phyloP scores from a whole-genome alignment of 2,113 vertebrate species.

The Calidris pugnax region DNA sequence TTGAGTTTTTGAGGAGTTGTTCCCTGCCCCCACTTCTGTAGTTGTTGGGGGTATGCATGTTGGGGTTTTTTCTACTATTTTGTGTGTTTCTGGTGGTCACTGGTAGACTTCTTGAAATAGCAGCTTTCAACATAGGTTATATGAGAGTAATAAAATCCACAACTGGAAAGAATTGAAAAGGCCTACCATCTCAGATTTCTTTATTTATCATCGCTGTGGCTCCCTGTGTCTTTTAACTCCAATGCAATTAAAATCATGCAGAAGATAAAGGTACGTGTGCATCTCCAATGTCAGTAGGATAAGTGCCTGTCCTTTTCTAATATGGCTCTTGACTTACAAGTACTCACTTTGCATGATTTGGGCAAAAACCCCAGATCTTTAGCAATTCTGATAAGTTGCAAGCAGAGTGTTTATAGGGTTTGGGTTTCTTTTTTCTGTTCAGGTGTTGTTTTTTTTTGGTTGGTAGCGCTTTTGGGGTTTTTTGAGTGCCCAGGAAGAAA shows the following conservation, averaged over 20 bases:
- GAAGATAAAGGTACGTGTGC: background rate
- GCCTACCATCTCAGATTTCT: background rate
- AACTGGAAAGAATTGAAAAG: background rate
- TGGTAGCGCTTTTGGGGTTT: background rate
- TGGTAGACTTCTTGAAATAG: background rate
- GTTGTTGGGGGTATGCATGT: background rate
- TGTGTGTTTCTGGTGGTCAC: background rate
- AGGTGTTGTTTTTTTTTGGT: background rate
- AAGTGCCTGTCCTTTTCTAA: background rate
- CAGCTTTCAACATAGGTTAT: background rate
- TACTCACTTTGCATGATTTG: background rate
- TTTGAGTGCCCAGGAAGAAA: background rate
- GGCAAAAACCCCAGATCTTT: rapidly evolving
- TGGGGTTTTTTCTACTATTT: background rate
- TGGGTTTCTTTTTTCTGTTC: no score
- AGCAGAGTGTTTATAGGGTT: background rate
- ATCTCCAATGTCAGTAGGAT: background rate
- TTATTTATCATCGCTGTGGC: background rate
- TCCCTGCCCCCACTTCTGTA: rapidly evolving
- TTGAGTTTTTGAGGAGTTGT: background rate
- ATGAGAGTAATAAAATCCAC: background rate
- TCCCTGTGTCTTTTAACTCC: background rate
- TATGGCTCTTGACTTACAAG: background rate
- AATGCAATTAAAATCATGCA: background rate
- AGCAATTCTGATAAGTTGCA: background rate